Conservation (phyloP, 2,797 vertebrate genomes). For the Falco cherrug region DNA sequence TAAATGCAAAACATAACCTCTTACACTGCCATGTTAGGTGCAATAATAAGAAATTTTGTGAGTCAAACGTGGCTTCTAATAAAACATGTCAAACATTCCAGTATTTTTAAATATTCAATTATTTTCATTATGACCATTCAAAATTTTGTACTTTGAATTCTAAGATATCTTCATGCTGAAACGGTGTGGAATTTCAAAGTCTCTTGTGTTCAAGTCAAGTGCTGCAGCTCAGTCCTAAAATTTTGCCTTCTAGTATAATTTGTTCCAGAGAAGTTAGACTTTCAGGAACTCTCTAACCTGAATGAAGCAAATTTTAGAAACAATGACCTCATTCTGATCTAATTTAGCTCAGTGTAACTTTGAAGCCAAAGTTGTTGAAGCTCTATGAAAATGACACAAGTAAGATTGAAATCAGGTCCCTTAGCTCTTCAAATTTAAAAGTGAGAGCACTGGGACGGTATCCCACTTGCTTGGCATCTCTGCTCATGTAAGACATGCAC, state of each 20-base stretch:
- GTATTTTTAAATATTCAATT: not conserved
- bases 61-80: not conserved
- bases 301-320: constrained; percentile 54
- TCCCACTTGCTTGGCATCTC: not conserved
- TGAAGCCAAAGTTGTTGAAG: not conserved
- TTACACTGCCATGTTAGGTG: not conserved
- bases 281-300: constrained; percentile 57
- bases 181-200: not conserved
- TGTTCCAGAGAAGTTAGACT: constrained; percentile 15
- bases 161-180: not conserved
- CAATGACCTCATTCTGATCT: constrained; percentile 35
- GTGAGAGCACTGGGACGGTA: not conserved
- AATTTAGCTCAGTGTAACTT: constrained; percentile 22
- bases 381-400: constrained; percentile 26
- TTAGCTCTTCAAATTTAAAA: not conserved
- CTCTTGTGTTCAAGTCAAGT: not conserved
- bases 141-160: not conserved
- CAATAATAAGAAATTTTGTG: not conserved
- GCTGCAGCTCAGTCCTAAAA: not conserved
- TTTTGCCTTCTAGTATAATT: constrained; percentile 29
- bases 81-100: not conserved
- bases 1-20: not conserved
- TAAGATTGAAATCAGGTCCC: not conserved
- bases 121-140: not conserved
- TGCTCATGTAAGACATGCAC: not conserved